These are phyloP conservation scores for Pseudanteris insignis DNA, from an alignment of 2,888 invertebrate species.

Conservation along the genomic window DNA sequence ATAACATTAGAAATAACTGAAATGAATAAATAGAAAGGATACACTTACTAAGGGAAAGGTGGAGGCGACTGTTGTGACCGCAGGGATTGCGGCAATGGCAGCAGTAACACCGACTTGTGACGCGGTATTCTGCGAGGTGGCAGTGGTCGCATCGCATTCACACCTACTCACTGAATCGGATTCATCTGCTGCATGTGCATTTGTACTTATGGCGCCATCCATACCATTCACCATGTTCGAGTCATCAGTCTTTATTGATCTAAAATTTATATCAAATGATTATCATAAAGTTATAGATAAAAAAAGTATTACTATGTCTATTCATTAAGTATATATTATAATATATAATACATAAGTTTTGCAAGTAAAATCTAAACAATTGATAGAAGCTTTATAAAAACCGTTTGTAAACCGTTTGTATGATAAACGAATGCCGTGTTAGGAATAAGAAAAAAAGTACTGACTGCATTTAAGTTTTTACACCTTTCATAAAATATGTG, in stretches of 20 bases:
- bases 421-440: too few species aligned
- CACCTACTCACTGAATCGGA: constrained; percentile 62
- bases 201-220: constrained; percentile 64
- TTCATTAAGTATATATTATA: too few species aligned
- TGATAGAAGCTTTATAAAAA: too few species aligned
- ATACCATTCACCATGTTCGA: constrained; percentile 62
- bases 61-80: constrained; percentile 49
- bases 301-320: too few species aligned
- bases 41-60: constrained; percentile 61
- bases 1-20: too few species aligned
- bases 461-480: too few species aligned
- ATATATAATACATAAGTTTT: too few species aligned
- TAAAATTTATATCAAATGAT: constrained; percentile 64
- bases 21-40: neutral
- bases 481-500: too few species aligned
- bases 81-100: constrained; percentile 52
- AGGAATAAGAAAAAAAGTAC: too few species aligned
- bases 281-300: too few species aligned
- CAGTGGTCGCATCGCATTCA: constrained; percentile 61
- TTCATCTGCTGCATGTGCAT: constrained; percentile 60
- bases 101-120: constrained; percentile 60
- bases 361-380: too few species aligned
- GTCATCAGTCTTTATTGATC: constrained; percentile 77
- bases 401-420: too few species aligned
- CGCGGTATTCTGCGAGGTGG: constrained; percentile 61